phyloP scores from a whole-genome alignment of 1,140 invertebrate genomes.

The silkworm (Bombyx mori) region DNA sequence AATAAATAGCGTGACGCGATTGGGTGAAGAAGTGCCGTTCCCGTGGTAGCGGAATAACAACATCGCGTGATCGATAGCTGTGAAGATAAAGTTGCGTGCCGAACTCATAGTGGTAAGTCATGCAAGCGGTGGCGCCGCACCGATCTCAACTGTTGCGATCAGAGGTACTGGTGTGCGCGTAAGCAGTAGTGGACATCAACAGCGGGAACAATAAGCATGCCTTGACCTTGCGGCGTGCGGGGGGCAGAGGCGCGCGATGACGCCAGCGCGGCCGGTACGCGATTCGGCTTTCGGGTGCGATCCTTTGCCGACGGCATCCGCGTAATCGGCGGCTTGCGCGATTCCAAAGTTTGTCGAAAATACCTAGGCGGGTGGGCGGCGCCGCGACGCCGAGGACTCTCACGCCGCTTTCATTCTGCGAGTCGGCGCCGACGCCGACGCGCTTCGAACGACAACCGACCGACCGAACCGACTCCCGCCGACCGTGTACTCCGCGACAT shows the following conservation, averaged over 20 bases:
- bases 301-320: constrained; percentile 64
- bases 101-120: constrained; percentile 12
- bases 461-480: constrained; percentile 54
- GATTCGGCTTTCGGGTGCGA: constrained; percentile 67
- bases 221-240: constrained; percentile 63
- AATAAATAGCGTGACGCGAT: constrained; percentile 30
- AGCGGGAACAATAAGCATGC: constrained; percentile 57
- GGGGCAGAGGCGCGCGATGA: constrained; percentile 53
- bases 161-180: constrained; percentile 27
- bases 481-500: constrained; percentile 56
- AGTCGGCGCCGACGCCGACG: constrained; percentile 64
- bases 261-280: constrained; percentile 61
- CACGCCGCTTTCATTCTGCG: constrained; percentile 53
- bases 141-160: constrained; percentile 20
- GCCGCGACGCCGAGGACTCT: constrained; percentile 44
- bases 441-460: constrained; percentile 62
- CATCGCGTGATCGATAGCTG: constrained; percentile 56
- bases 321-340: constrained; percentile 61
- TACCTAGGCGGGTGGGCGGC: constrained; percentile 50
- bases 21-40: constrained; percentile 36
- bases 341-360: constrained; percentile 58
- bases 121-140: constrained; percentile 6
- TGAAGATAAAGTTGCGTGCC: constrained; percentile 20
- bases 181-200: constrained; percentile 19
- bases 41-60: constrained; percentile 61